phyloP scores from a whole-genome alignment of 2,797 vertebrate genomes.

The Setipinna tenuifilis region DNA sequence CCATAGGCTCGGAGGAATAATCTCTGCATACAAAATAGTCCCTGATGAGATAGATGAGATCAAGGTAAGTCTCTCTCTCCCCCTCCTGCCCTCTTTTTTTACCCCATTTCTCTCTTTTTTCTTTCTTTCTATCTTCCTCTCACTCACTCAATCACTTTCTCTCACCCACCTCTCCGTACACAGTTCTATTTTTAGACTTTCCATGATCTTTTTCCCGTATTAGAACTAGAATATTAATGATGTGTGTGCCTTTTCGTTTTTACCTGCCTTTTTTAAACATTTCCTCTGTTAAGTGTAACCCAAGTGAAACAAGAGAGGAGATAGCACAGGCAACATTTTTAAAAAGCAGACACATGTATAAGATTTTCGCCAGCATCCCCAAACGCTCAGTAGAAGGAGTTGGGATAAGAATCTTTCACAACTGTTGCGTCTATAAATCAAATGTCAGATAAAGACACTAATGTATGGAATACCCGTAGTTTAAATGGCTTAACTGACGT shows the following conservation, averaged over 20 bases:
- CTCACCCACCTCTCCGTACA: not conserved
- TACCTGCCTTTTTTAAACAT: not conserved
- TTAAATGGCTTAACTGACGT: not conserved
- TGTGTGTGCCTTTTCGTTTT: not conserved
- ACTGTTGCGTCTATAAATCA: not conserved
- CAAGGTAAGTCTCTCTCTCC: conserved; percentile 79
- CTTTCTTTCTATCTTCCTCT: not conserved
- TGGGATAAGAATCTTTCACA: not conserved
- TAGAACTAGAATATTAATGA: conserved; percentile 16
- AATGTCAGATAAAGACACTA: not conserved
- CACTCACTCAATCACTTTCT: not conserved
- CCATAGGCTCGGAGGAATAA: conserved; percentile 94
- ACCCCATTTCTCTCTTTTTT: not conserved
- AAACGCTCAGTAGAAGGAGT: not conserved
- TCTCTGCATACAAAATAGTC: conserved; percentile 97
- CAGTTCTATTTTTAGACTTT: not conserved
- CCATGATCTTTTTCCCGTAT: not conserved
- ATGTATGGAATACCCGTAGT: not conserved
- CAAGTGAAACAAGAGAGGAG: not conserved
- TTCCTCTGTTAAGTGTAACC: not conserved
- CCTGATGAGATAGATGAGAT: conserved; percentile 98
- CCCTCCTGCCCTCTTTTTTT: not conserved
- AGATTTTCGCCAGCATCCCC: too few relatives aligned
- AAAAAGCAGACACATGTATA: not conserved
- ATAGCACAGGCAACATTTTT: not conserved